phyloP scores from a whole-genome alignment of 2,797 vertebrate genomes.

The Zalophus californianus region DNA sequence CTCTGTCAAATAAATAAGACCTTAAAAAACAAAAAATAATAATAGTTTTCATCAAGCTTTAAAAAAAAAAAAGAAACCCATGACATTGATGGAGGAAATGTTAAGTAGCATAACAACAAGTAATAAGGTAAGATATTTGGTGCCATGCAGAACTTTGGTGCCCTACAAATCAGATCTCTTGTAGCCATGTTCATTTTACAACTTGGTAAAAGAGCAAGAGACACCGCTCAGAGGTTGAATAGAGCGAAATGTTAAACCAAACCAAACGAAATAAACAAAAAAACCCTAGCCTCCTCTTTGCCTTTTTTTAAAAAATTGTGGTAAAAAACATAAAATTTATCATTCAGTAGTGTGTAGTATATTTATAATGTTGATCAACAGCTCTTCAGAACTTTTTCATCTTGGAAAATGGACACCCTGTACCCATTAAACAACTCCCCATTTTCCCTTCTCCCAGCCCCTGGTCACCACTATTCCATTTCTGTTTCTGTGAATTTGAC shows the following conservation, averaged over 20 bases:
- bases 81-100: conserved; percentile 16
- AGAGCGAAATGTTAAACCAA: conserved; percentile 22
- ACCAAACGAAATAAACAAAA: background rate
- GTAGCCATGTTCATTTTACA: conserved; percentile 52
- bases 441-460: background rate
- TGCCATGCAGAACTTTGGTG: background rate
- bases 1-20: no score
- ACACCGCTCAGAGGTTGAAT: conserved; percentile 34
- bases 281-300: background rate
- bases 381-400: conserved; percentile 33
- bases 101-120: background rate
- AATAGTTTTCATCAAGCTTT: background rate
- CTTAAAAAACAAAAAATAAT: no score
- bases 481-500: conserved; percentile 23
- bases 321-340: conserved; percentile 11
- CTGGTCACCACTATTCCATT: background rate
- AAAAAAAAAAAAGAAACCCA: background rate
- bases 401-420: background rate
- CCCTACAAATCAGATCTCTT: conserved; percentile 20
- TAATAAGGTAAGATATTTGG: background rate
- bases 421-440: background rate
- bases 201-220: background rate
- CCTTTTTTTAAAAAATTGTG: background rate
- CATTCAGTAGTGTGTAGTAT: background rate
- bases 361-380: background rate